Evolutionary conservation across 1,140 invertebrate species (phyloP), one percentile per base, ranked within the genome.

Genomic region (Danaus melanippus): DNA sequence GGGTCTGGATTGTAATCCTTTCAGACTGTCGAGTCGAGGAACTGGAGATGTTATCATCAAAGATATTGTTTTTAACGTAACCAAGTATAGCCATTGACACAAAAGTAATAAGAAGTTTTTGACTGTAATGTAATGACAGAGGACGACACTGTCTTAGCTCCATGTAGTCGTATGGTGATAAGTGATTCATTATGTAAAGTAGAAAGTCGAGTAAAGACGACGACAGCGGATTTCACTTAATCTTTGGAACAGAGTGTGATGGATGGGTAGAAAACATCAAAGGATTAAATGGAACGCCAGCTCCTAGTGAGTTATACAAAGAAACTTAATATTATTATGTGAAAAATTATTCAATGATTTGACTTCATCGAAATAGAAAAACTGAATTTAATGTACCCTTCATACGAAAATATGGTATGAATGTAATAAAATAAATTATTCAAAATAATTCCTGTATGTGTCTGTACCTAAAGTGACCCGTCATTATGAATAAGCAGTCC

Each of bases 141-240:
- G 11, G 48, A 50, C 48, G 39, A 50, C 11, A 32, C 41, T 50
- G 9, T 17, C 10, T 5, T 50, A 50, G 41, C 12, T 40, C 48
- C n/a, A 12, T 50, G 39, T 32, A 32, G 21, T 32, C 46, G 15
- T 47, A 17, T 47, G 9, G 9, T 47, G 7, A n/a, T 47, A 47
- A 8, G 21, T 32, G 21, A 15, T 17, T 10, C 46, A 47, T 17
- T 17, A 5, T 46, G 10, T 12, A 15, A 11, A 11, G 12, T 15
- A 12, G 46, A 21, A 44, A 50, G 54, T 42, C 45, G 41, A 44
- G 42, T 21, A 32, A 32, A 32, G 42, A 12, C 44, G 40, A 41
- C 47, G 46, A 59, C 57, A 59, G 32, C 57, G 57, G 50, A 45
- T 59, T 59, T 45, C 57, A 59, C 57, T 59, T 59, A 50, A 43